A percentile compares a stretch with the other conserved stretches of the same genome.
These are phyloP conservation scores for Oncorhynchus nerka DNA, from an alignment of 2,113 vertebrate genomes.

Conservation along the genomic window DNA sequence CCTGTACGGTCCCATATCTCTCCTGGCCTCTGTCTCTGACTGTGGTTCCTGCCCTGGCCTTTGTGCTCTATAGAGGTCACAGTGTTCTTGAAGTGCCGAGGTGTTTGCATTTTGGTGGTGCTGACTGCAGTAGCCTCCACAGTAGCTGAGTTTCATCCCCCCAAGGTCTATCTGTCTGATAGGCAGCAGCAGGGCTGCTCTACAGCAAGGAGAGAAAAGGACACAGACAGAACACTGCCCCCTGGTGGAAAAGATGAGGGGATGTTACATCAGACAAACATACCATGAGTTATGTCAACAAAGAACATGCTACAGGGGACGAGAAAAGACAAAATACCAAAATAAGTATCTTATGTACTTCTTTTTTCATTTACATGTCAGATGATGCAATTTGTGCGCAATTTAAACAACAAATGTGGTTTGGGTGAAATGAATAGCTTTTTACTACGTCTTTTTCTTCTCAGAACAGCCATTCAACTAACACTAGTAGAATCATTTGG, in stretches of 20 bases:
- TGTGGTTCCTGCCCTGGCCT: neutral
- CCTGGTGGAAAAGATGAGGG: neutral
- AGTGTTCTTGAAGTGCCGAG: neutral
- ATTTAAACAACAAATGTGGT: neutral
- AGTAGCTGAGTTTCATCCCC: constrained; percentile 33
- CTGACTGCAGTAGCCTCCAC: constrained; percentile 38
- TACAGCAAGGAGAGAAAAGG: constrained; percentile 1
- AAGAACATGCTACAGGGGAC: neutral
- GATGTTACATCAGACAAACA: neutral
- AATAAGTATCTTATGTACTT: neutral
- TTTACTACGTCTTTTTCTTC: constrained; percentile 8
- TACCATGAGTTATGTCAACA: neutral
- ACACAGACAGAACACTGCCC: neutral
- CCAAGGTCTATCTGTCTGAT: constrained; percentile 50
- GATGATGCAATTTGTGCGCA: neutral
- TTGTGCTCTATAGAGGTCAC: neutral
- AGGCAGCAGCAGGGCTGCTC: constrained; percentile 12
- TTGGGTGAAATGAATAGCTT: neutral
- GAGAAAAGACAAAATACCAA: neutral
- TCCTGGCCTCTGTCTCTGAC: neutral
- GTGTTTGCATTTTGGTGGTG: constrained; percentile 30
- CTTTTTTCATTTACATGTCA: neutral
- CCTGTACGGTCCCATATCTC: neutral
- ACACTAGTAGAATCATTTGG: constrained; percentile 48
- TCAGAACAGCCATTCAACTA: constrained; percentile 31